Percentiles rank a stretch among this genome's conserved stretches.
Evolutionary conservation across 1,140 invertebrate genomes (phyloP).

Genomic region (Drosophila kohkoa): DNA sequence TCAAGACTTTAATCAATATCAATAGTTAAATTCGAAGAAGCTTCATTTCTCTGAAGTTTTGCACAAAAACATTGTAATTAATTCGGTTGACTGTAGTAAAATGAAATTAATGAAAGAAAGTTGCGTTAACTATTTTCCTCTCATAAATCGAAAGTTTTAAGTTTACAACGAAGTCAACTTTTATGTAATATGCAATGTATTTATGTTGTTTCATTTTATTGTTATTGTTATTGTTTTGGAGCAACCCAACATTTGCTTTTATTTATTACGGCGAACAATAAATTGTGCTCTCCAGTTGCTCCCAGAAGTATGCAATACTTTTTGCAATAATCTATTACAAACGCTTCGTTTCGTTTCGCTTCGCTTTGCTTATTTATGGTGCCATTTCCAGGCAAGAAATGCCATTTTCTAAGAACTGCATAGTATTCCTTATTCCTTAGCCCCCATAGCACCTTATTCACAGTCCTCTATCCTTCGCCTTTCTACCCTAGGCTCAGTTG

Average conservation of each 20-base stretch:
- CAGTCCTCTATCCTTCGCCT: background rate
- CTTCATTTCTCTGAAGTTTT: background rate
- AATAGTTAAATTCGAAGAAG: too few species aligned
- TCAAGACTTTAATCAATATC: too few species aligned
- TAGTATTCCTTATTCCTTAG: slow-evolving; percentile 17
- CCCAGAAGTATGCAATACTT: slow-evolving; percentile 72
- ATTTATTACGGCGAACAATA: slow-evolving; percentile 65
- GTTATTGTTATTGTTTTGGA: slow-evolving; percentile 19
- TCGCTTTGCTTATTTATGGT: slow-evolving; percentile 68
- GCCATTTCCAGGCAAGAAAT: slow-evolving; percentile 62
- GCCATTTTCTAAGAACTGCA: slow-evolving; percentile 65
- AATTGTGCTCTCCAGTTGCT: slow-evolving; percentile 47
- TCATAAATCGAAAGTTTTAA: slow-evolving; percentile 8
- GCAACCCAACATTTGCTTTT: slow-evolving; percentile 66
- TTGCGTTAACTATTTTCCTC: background rate
- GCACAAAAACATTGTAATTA: too few species aligned
- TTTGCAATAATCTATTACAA: slow-evolving; percentile 77
- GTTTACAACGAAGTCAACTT: background rate
- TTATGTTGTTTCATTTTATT: slow-evolving; percentile 39
- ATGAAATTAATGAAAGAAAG: background rate
- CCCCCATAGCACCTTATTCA: background rate
- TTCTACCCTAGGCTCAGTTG: slow-evolving; percentile 20
- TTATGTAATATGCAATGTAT: slow-evolving; percentile 46
- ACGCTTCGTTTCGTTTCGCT: slow-evolving; percentile 43
- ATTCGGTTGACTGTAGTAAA: too few species aligned